A percentile compares a stretch with the other conserved stretches of the same genome.
These are phyloP conservation scores for Zapus hudsonius DNA, from an alignment of 2,113 vertebrate species.

Conservation along the genomic window DNA sequence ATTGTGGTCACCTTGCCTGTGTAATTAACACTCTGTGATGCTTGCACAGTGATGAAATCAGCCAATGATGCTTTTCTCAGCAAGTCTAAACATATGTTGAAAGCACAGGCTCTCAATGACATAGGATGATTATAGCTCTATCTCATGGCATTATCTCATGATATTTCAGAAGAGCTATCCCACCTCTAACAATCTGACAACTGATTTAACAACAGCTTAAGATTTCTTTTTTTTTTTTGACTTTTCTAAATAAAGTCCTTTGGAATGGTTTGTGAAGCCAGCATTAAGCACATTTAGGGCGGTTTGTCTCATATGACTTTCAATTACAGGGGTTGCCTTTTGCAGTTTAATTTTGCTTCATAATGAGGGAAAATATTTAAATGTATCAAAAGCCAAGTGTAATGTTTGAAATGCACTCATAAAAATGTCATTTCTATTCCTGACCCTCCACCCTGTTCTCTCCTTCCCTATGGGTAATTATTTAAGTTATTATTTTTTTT, in stretches of 20 bases:
- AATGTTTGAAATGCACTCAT: slow-evolving; percentile 18
- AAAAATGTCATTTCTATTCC: slow-evolving; percentile 48
- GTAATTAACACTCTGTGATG: neutral
- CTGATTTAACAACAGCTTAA: neutral
- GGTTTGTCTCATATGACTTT: slow-evolving; percentile 43
- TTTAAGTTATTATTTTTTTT: too few relatives aligned
- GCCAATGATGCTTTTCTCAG: neutral
- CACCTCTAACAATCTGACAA: neutral
- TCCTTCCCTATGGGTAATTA: neutral
- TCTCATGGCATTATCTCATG: too few relatives aligned
- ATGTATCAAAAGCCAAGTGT: slow-evolving; percentile 19
- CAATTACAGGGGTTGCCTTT: slow-evolving; percentile 37
- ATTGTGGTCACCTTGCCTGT: neutral
- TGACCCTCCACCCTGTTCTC: neutral
- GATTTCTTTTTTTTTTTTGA: slow-evolving; percentile 35
- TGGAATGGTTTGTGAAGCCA: neutral
- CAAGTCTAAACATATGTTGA: neutral
- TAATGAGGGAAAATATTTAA: slow-evolving; percentile 52
- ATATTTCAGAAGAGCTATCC: too few relatives aligned
- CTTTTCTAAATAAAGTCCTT: slow-evolving; percentile 21
- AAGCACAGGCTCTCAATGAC: slow-evolving; percentile 15
- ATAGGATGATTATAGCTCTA: slow-evolving; percentile 34
- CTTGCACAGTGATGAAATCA: neutral
- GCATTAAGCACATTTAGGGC: neutral
- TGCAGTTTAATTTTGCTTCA: slow-evolving; percentile 54